These are phyloP conservation scores for Stenopsyche tienmushanensis DNA, from an alignment of 1,140 invertebrate genomes.

Conservation along the genomic window DNA sequence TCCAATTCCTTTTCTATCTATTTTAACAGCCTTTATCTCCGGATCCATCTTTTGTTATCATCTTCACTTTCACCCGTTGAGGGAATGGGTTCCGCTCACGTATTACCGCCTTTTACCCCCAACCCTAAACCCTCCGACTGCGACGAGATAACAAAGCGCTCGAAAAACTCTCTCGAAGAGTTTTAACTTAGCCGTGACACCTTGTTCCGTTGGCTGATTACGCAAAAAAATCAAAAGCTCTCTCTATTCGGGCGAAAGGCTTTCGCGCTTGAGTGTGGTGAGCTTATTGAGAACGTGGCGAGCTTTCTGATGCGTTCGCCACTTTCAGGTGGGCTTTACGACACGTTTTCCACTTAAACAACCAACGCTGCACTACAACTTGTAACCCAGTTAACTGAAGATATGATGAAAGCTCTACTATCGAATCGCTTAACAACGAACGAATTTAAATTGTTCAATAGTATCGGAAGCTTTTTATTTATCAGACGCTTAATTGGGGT, in stretches of 20 bases:
- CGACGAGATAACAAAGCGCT: not conserved
- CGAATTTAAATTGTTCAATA: too few species aligned
- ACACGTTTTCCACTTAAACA: too few species aligned
- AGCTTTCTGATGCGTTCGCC: too few species aligned
- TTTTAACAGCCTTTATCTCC: not conserved
- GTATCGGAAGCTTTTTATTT: too few species aligned
- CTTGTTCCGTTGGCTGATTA: not conserved
- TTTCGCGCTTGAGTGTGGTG: not conserved
- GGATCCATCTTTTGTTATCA: not conserved
- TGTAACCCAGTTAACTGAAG: too few species aligned
- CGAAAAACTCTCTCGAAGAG: not conserved
- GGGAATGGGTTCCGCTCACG: not conserved
- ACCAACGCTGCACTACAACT: too few species aligned
- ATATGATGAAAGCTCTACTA: too few species aligned
- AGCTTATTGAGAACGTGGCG: not conserved
- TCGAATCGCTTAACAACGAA: too few species aligned
- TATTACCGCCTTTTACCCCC: not conserved
- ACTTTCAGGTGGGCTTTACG: too few species aligned
- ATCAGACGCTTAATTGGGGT: too few species aligned
- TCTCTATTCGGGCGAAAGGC: too few species aligned
- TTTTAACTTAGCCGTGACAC: not conserved
- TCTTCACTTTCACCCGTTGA: not conserved
- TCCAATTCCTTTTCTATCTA: not conserved
- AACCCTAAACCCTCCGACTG: too few species aligned
- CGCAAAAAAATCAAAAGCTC: not conserved